Base-by-base conservation (phyloP, 2,797 vertebrate species). In the Pseudocheirus occidentalis region DNA sequence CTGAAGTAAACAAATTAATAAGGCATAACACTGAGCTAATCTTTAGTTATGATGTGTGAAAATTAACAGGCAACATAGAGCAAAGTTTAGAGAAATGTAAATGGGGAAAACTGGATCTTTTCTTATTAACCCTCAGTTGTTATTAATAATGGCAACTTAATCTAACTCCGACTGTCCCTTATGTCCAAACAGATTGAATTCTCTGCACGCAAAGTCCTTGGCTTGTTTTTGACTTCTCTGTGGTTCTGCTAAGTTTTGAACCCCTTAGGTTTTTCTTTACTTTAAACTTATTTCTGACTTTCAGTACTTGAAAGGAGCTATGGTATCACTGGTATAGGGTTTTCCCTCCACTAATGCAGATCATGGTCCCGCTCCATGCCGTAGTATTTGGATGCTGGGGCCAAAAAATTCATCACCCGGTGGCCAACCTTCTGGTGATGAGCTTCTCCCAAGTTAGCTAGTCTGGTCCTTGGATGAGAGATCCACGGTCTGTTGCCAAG, bases 1-100 rank as follows among this genome's bases (percentile, higher is more conserved):
- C 21, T 12, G 21, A 87, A 24, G 21, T 87, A 87, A 50, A 87
- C 7, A 94, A 93, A 58, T 96, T 93, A 94, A 81, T 21, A 90
- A 90, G 29, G 40, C 10, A 14, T 21, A 90, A 46, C 73, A 66
- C 87, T 16, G 54, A 96, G 13, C 9, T 56, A 10, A 89, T n/a
- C 10, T 66, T 92, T 91, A 56, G 90, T 40, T 87, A 87, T 87
- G 7, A 46, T 27, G 28, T 87, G 28, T 87, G 24, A 87, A 87
- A 87, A 50, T 46, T 87, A 7, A 50, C 3, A 46, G 9, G 9
- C 21, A 87, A 27, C 1, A 0, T 87, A 50, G 24, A 87, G 21
- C 40, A 87, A 87, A 24, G 27, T 27, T 87, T 87, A 87, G 50
- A 87, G 73, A 87, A 87, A 46, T 14, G 95, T 18, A 57, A 95